phyloP scores from a whole-genome alignment of 2,113 vertebrate genomes.

The Zapus hudsonius region DNA sequence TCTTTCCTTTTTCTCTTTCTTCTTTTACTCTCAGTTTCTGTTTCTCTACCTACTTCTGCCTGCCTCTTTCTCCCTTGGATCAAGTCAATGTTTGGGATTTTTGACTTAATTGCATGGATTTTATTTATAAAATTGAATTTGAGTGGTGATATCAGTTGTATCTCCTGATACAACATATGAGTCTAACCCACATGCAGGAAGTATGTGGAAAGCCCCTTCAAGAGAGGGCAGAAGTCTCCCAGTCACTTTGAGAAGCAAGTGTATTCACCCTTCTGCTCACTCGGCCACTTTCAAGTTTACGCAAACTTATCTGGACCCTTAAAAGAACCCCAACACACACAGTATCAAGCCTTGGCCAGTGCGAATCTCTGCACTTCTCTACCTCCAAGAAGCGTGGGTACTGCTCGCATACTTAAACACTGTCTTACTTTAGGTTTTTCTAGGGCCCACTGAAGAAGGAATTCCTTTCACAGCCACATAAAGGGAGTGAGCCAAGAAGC shows the following conservation, averaged over 20 bases:
- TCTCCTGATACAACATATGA: conserved; percentile 37
- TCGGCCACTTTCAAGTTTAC: conserved; percentile 35
- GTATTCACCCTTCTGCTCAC: conserved; percentile 39
- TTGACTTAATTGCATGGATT: neutral
- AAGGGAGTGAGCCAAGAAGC: neutral
- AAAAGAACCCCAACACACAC: conserved; percentile 54
- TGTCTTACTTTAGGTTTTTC: neutral
- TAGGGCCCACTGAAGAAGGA: neutral
- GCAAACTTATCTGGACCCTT: conserved; percentile 39
- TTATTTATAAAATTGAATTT: conserved; percentile 34
- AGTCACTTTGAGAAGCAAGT: conserved; percentile 33
- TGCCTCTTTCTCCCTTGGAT: neutral
- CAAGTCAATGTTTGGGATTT: neutral
- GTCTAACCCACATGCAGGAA: neutral
- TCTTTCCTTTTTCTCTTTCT: neutral
- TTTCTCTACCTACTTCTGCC: too few species aligned
- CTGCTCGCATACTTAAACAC: neutral
- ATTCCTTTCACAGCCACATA: neutral
- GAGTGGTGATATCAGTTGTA: neutral
- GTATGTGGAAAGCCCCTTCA: conserved; percentile 42
- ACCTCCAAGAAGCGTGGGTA: neutral
- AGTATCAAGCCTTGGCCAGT: neutral
- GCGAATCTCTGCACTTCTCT: neutral
- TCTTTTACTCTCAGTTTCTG: too few species aligned
- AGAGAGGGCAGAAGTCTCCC: conserved; percentile 32